Evolutionary conservation across 1,140 invertebrate species (phyloP), one percentile per base, ranked within the genome.

Genomic region (Agrypnia vestita): DNA sequence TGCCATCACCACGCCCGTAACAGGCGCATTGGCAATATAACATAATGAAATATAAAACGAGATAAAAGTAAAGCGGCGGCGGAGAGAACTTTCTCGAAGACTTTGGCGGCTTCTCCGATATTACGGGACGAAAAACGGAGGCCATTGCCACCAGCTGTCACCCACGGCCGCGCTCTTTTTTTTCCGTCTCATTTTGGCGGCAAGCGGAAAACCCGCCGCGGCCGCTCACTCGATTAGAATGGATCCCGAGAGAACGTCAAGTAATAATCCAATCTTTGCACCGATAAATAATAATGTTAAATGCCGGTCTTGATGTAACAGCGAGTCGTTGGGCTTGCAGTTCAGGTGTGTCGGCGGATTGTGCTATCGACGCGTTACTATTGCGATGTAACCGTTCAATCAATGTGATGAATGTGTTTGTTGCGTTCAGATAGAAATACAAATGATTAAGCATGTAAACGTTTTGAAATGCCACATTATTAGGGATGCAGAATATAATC

Each of bases 61-160:
- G 51, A 77, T 64, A 77, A 77, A 69, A 77, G 46, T 77, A 62
- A 43, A 77, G 21, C 75, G 67, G 67, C 51, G 49, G 67, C 43
- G 62, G 25, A 25, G 62, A 64, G 47, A 69, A 77, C 75, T 77
- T 77, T 77, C 75, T 77, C 75, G 53, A 43, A 72, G 19, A 47
- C 73, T 19, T 46, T 56, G 17, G 17, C 75, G 46, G 19, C 21
- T 21, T 61, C 49, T 69, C 46, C 61, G 61, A 51, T 61, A 61
- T 21, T 43, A 61, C 74, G 56, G 56, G 56, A 77, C 59, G 21
- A 77, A 77, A 74, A 67, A 69, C 75, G 47, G 59, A 64, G 75
- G 75, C 75, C 75, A 77, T 77, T 77, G 75, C 75, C 75, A 77
- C 49, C 7, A 55, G 49, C 75, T 77, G 75, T 77, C 75, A 77